A percentile compares a stretch with the other conserved stretches of the same genome.
phyloP scores from a whole-genome alignment of 2,888 invertebrate genomes.

The Arctia plantaginis region DNA sequence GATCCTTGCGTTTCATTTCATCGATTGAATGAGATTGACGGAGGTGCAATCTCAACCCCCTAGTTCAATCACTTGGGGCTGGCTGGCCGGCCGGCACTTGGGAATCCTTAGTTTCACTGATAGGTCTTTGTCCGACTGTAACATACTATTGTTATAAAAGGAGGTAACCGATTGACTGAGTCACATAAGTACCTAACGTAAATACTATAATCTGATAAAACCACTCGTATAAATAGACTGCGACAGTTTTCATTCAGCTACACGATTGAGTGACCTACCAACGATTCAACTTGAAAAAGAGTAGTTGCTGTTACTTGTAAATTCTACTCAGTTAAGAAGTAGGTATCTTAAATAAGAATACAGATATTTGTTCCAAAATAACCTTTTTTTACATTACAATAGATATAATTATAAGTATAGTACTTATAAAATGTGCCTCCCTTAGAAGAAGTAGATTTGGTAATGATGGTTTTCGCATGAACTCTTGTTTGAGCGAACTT shows the following conservation, averaged over 20 bases:
- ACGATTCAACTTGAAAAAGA: neutral
- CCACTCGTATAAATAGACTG: neutral
- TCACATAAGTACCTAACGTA: constrained; percentile 20
- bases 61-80: neutral
- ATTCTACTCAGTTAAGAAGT: neutral
- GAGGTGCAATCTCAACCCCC: too few species aligned
- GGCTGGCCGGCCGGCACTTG: neutral
- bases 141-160: constrained; percentile 22
- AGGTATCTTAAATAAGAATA: neutral
- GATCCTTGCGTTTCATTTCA: neutral
- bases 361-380: neutral
- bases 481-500: too few species aligned
- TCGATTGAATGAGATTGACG: too few species aligned
- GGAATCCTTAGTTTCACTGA: neutral
- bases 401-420: neutral
- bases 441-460: neutral
- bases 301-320: neutral
- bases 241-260: neutral
- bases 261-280: neutral
- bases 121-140: neutral
- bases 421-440: neutral
- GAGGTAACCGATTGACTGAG: constrained; percentile 29
- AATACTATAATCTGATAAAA: constrained; percentile 8
- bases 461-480: too few species aligned
- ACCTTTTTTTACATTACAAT: neutral